phyloP scores from a whole-genome alignment of 2,888 invertebrate species.

The Noctua janthina region DNA sequence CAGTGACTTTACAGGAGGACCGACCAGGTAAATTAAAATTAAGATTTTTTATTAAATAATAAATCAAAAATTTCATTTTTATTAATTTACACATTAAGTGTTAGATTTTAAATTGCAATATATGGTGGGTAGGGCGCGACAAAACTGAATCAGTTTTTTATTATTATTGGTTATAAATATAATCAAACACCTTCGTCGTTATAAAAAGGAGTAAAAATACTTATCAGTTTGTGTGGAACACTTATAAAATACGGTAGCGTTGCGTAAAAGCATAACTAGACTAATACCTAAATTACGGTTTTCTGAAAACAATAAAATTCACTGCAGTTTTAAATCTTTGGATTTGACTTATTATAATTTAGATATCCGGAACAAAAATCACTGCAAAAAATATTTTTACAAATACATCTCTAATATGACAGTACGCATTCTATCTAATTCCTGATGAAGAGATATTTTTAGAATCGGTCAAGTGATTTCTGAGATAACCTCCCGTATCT shows the following conservation, averaged over 20 bases:
- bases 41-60: background rate
- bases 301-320: background rate
- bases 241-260: too few relatives aligned
- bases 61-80: background rate
- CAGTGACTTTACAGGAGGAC: constrained; percentile 12
- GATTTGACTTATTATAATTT: background rate
- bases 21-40: constrained; percentile 12
- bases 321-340: background rate
- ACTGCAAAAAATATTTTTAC: background rate
- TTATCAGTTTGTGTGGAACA: background rate
- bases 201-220: background rate
- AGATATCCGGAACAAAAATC: background rate
- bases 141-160: background rate
- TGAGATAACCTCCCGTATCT: constrained; percentile 28
- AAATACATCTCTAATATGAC: background rate
- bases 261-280: background rate
- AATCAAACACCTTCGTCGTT: too few relatives aligned
- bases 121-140: too few relatives aligned
- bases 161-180: background rate
- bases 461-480: constrained; percentile 14
- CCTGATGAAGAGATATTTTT: background rate
- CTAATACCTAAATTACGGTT: background rate
- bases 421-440: background rate
- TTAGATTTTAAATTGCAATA: background rate
- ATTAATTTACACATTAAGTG: background rate